Base-by-base conservation (phyloP, 2,797 vertebrate species). In the Astyanax mexicanus region DNA sequence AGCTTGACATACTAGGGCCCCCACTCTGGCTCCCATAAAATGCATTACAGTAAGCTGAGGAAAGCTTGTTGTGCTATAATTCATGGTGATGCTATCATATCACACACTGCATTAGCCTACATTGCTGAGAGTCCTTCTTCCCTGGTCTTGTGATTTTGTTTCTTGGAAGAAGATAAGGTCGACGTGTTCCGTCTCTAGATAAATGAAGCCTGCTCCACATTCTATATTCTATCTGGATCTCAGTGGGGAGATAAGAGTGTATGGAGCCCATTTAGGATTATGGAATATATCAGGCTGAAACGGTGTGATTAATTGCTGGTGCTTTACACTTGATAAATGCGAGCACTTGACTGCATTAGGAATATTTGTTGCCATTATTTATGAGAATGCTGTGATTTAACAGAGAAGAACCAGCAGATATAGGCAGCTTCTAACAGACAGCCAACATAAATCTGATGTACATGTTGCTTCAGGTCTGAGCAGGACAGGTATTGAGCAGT, bases 211-310 rank as follows among this genome's bases (percentile, higher is more conserved):
- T 74, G 69, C 57, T 81, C 67, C 12, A 66, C 15, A 70, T 72
- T 78, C 52, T 35, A 25, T 23, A 42, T 70, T 71, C 68, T 80
- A 47, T 73, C 65, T 78, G 71, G 37, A 79, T 67, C 82, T 57
- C 51, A 29, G 47, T 15, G 7, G 15, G 47, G 23, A 32, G 44
- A 65, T 45, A 54, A 12, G 21, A 29, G 19, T 25, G 57, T 65
- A 54, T 21, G 42, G 70, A 67, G 55, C 47, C 15, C 44, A 67
- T 77, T 38, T 73, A 65, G 45, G 45, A 64, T 35, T 66, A 37
- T 45, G 57, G 13, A 49, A 70, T 47, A 65, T 51, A 19, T 23
- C 21, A 9, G 6, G 5, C 37, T 40, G 58, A 27, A 60, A 60
- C 70, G 23, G 10, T 15, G 21, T 67, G 54, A 81, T 67, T 74